Conservation (phyloP, 2,888 invertebrate species). For the Chymomyza fuscimana region DNA sequence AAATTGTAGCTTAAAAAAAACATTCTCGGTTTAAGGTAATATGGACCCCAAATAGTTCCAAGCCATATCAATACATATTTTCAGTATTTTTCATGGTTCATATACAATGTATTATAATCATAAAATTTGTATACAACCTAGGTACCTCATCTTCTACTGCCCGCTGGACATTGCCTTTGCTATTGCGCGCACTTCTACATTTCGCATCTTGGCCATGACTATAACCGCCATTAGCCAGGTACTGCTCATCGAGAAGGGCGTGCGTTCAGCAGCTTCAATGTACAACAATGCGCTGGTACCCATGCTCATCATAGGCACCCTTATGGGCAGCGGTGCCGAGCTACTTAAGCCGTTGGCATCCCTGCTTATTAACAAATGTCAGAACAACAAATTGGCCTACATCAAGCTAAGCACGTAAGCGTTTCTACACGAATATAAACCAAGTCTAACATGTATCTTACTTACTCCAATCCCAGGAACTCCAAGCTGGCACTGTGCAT, state of each 20-base stretch:
- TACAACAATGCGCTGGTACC: slow-evolving; percentile 53
- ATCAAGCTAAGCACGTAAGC: slow-evolving; percentile 60
- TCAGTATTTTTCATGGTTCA: too few species aligned
- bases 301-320: slow-evolving; percentile 55
- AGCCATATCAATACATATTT: too few species aligned
- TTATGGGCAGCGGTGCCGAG: slow-evolving; percentile 61
- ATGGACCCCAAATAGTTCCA: too few species aligned
- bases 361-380: slow-evolving; percentile 56
- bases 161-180: slow-evolving; percentile 45
- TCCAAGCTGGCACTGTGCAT: slow-evolving; percentile 54
- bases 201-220: slow-evolving; percentile 45
- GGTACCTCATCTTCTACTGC: slow-evolving; percentile 58
- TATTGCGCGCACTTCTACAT: slow-evolving; percentile 32
- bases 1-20: too few species aligned
- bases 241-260: slow-evolving; percentile 51
- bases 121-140: not conserved
- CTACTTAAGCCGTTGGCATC: slow-evolving; percentile 54
- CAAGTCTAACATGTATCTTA: not conserved
- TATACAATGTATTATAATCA: not conserved
- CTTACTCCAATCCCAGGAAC: slow-evolving; percentile 23
- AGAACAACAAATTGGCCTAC: slow-evolving; percentile 42
- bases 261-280: slow-evolving; percentile 38
- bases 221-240: slow-evolving; percentile 52
- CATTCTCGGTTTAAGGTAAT: too few species aligned
- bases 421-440: not conserved